Conservation (phyloP, 2,113 vertebrate species). For the Corvus cornix region DNA sequence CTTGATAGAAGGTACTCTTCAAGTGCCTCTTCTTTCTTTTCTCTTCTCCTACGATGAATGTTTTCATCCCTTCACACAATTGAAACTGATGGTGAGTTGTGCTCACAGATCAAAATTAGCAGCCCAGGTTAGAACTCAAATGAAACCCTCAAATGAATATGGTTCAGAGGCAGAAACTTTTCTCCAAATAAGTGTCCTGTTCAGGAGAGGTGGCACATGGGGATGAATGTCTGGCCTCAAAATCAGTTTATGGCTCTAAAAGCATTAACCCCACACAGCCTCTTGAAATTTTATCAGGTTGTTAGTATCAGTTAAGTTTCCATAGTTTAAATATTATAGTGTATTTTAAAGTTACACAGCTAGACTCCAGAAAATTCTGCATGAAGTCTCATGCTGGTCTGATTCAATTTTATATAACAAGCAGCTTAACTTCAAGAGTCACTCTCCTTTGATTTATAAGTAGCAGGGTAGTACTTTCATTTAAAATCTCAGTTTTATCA, state of each 20-base stretch:
- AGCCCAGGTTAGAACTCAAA: not conserved
- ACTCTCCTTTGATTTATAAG: constrained; percentile 1
- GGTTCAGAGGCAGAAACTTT: not conserved
- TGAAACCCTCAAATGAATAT: not conserved
- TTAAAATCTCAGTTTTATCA: constrained; percentile 32
- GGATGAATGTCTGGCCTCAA: not conserved
- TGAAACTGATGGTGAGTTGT: not conserved
- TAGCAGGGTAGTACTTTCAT: constrained; percentile 21
- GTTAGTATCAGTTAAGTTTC: not conserved
- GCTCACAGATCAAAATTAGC: not conserved
- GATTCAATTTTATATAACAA: not conserved
- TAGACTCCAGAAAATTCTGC: not conserved
- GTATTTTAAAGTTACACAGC: not conserved
- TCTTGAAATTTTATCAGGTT: not conserved
- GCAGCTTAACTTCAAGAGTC: constrained; percentile 23
- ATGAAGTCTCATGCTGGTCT: not conserved
- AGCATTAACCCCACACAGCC: not conserved
- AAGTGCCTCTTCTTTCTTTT: not conserved
- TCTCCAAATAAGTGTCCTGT: not conserved
- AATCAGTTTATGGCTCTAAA: not conserved
- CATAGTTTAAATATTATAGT: not conserved
- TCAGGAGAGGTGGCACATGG: not conserved
- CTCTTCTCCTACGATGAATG: not conserved
- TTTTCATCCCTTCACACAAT: not conserved
- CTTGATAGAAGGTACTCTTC: not conserved